Percentiles rank a stretch among this genome's conserved stretches.
Conservation (phyloP, 2,888 invertebrate species). For the Synanthedon formicaeformis region DNA sequence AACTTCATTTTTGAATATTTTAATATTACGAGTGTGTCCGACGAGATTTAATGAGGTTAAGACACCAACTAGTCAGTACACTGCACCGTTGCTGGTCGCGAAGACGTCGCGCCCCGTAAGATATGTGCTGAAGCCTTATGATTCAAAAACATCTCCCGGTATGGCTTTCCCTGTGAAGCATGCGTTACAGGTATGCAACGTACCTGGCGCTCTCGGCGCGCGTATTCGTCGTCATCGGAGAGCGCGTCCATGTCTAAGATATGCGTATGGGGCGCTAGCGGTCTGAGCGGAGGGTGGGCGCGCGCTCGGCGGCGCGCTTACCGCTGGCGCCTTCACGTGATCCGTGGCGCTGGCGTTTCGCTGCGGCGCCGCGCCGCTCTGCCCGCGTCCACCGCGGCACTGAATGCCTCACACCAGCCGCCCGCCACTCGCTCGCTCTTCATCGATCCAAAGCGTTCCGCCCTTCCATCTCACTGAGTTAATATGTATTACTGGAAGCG, state of each 20-base stretch:
- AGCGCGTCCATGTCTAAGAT: constrained; percentile 58
- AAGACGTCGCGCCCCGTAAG: too few species aligned
- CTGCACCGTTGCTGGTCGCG: too few species aligned
- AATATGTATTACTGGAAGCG: too few species aligned
- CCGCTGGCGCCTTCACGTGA: constrained; percentile 52
- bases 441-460: constrained; percentile 35
- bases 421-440: constrained; percentile 20
- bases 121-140: too few species aligned
- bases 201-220: constrained; percentile 63
- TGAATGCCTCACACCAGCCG: constrained; percentile 24
- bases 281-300: constrained; percentile 10
- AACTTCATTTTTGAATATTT: too few species aligned
- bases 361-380: constrained; percentile 56
- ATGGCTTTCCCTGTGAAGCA: constrained; percentile 1
- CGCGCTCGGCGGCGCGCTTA: constrained; percentile 34
- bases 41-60: too few species aligned
- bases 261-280: constrained; percentile 19
- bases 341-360: constrained; percentile 41
- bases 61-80: too few species aligned
- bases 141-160: not conserved
- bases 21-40: too few species aligned
- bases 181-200: constrained; percentile 9
- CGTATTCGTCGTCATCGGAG: constrained; percentile 63
- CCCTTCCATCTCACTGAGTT: constrained; percentile 5
- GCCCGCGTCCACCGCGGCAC: constrained; percentile 63